phyloP scores from a whole-genome alignment of 1,140 invertebrate species.

The Bombus sibiricus region DNA sequence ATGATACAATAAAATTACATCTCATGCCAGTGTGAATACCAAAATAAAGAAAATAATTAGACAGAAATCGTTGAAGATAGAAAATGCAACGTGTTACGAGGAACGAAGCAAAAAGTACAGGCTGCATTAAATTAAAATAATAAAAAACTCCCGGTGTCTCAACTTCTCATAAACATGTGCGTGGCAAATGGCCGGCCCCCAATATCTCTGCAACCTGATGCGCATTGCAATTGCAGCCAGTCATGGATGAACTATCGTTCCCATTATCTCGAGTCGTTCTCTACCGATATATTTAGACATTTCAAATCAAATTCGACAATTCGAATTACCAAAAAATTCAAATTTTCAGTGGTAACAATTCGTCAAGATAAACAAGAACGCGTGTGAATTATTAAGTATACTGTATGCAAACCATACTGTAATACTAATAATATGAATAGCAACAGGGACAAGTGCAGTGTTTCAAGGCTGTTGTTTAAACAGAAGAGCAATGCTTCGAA shows the following conservation, averaged over 20 bases:
- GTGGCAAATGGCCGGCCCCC: slow-evolving; percentile 58
- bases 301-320: background rate
- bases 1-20: background rate
- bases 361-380: background rate
- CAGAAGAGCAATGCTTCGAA: background rate
- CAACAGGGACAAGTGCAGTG: too few relatives aligned
- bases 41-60: background rate
- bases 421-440: background rate
- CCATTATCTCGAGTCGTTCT: slow-evolving; percentile 28
- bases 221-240: slow-evolving; percentile 52
- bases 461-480: background rate
- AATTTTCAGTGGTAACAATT: background rate
- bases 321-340: background rate
- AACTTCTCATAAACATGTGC: slow-evolving; percentile 58
- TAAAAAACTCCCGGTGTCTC: slow-evolving; percentile 27
- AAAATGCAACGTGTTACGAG: slow-evolving; percentile 5
- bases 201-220: slow-evolving; percentile 60
- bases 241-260: slow-evolving; percentile 39
- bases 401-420: background rate
- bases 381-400: too few relatives aligned
- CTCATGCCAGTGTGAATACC: background rate
- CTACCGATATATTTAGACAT: background rate
- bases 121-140: slow-evolving; percentile 18
- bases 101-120: slow-evolving; percentile 30
- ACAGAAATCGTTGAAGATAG: background rate